These are phyloP conservation scores for Dicrurus megarhynchus DNA, from an alignment of 2,113 vertebrate species.

Conservation along the genomic window DNA sequence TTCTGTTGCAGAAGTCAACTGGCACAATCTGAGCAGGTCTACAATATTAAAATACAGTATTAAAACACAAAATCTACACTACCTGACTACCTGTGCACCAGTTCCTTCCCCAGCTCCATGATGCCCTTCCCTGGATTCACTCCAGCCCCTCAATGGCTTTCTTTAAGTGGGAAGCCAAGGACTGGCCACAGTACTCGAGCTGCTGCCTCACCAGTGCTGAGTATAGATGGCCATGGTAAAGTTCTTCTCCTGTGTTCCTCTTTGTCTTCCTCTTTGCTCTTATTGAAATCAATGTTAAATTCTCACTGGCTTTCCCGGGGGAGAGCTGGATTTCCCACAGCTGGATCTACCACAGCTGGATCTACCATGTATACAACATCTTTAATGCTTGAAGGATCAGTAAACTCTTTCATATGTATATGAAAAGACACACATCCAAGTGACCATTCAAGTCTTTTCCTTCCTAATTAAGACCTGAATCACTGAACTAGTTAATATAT, in stretches of 20 bases:
- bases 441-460: background rate
- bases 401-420: background rate
- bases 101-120: background rate
- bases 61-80: background rate
- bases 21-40: background rate
- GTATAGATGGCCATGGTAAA: background rate
- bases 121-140: background rate
- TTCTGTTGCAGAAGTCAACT: background rate
- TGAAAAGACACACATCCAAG: background rate
- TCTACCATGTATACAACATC: background rate
- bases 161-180: background rate
- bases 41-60: background rate
- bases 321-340: background rate
- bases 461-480: background rate
- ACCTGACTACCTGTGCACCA: background rate
- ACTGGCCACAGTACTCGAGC: rapidly evolving
- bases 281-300: background rate
- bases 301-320: background rate
- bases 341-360: background rate
- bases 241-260: background rate
- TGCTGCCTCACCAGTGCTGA: background rate
- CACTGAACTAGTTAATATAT: background rate
- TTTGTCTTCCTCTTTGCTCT: background rate
- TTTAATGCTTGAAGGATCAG: background rate
- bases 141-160: background rate